Percentiles rank a stretch among this genome's conserved stretches.
phyloP scores from a whole-genome alignment of 2,113 vertebrate genomes.

The Bubo scandiacus region DNA sequence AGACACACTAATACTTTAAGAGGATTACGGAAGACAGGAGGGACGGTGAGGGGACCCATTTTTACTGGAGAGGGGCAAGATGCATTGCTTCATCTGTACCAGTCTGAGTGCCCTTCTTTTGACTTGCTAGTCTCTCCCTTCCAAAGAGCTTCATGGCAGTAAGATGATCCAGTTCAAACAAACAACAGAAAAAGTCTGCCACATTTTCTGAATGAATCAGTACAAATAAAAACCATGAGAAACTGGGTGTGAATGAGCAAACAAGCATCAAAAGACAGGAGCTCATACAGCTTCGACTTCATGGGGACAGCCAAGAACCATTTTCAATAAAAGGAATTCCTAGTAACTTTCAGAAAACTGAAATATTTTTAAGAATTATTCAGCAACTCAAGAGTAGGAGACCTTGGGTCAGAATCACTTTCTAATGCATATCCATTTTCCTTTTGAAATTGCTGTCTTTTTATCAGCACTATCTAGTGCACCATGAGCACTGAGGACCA shows the following conservation, averaged over 20 bases:
- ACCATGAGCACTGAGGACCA: background rate
- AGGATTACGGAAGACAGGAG: background rate
- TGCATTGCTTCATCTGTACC: background rate
- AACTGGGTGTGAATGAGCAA: background rate
- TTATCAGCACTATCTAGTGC: background rate
- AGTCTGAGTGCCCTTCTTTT: background rate
- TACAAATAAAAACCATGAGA: background rate
- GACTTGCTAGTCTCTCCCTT: background rate
- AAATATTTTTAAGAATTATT: background rate
- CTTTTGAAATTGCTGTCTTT: background rate
- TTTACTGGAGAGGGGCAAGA: background rate
- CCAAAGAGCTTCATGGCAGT: background rate
- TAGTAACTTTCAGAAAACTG: background rate
- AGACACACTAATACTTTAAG: background rate
- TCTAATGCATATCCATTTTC: background rate
- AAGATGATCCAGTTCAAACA: background rate
- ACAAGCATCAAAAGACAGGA: background rate
- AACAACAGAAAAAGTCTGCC: background rate
- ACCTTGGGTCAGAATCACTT: background rate
- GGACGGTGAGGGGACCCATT: background rate
- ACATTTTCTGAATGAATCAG: background rate
- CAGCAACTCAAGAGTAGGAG: background rate
- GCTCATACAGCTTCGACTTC: background rate
- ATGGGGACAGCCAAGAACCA: background rate
- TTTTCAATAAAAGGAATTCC: background rate